Evolutionary conservation across 2,797 vertebrate species (phyloP).

Genomic region (Epinephelus coioides): DNA sequence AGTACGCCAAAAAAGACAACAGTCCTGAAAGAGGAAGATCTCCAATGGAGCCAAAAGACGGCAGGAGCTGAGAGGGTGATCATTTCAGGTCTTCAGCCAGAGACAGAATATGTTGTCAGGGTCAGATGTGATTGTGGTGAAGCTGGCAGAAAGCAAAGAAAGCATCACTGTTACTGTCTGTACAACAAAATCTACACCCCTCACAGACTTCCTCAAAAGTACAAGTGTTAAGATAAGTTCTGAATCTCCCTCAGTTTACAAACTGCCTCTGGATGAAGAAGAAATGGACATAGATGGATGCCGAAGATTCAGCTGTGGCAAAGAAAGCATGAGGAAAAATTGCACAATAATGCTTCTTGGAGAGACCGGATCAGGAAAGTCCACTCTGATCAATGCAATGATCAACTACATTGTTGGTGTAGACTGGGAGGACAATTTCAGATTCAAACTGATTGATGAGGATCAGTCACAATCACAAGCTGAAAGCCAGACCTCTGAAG

Average conservation of each 20-base stretch:
- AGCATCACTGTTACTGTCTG: slow-evolving; percentile 11
- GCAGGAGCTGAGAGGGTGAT: neutral
- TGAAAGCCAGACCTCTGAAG: slow-evolving; percentile 54
- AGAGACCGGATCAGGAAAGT: slow-evolving; percentile 58
- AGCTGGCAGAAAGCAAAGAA: slow-evolving; percentile 51
- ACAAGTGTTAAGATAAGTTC: neutral
- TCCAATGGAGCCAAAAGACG: slow-evolving; percentile 31
- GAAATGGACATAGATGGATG: slow-evolving; percentile 26
- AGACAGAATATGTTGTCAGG: slow-evolving; percentile 21
- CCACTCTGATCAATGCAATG: slow-evolving; percentile 62
- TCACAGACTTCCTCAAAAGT: slow-evolving; percentile 30
- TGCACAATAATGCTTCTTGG: slow-evolving; percentile 65
- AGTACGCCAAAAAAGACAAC: slow-evolving; percentile 17
- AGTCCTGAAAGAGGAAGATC: slow-evolving; percentile 7
- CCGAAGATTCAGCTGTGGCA: slow-evolving; percentile 11
- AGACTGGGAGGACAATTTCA: slow-evolving; percentile 45
- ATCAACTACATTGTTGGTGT: slow-evolving; percentile 75
- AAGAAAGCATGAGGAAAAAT: slow-evolving; percentile 34
- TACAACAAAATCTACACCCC: slow-evolving; percentile 20
- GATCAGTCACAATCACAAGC: slow-evolving; percentile 51
- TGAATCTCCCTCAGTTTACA: slow-evolving; percentile 21
- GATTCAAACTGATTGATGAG: slow-evolving; percentile 64
- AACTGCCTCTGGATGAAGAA: slow-evolving; percentile 37
- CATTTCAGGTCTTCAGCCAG: slow-evolving; percentile 44
- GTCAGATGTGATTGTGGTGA: slow-evolving; percentile 65